Base-by-base conservation (phyloP, 1,140 invertebrate species). In the Polypedilum pembai region DNA sequence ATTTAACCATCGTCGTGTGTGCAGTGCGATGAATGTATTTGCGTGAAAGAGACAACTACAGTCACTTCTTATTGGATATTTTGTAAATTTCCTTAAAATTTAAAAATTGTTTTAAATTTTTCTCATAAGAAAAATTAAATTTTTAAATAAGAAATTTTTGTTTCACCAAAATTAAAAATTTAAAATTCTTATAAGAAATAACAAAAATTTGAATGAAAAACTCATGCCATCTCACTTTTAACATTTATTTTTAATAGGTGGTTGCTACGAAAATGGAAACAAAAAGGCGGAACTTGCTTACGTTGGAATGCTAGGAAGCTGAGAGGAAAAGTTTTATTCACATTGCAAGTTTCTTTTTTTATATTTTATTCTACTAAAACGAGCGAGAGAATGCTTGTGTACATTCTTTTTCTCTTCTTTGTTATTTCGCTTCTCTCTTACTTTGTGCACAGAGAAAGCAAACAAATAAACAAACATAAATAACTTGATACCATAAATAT, bases 391-490 rank as follows among this genome's bases (percentile, higher is more conserved):
- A 17, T 12, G 45, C 45, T 33, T 33, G 24, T 33, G 24, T 33
- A 33, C 1, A 33, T 33, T 33, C 24, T 33, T 33, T 33, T 33
- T 33, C 24, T 33, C 24, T 33, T 33, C 24, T 33, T 33, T 33
- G 5, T 33, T 33, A n/a, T n/a, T n/a, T n/a, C n/a, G n/a, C n/a
- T n/a, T n/a, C n/a, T 33, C 24, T 33, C 24, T 3, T 33, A 33
- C 24, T 3, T 12, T 12, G 12, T 56, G 15, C 1, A 8, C 8
- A 56, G 3, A 56, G 12, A 56, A 56, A 69, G 65, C 65, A 69
- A 69, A 69, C 65, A 69, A 69, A 69, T 69, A 69, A 69, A 69
- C 65, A 69, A 69, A 69, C 65, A 69, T 69, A 69, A 69, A 69
- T 69, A 69, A 69, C 65, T 18, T 69, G 65, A 69, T 69, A 21